Base-by-base conservation (phyloP, 2,113 vertebrate genomes). In the Zosterops lateralis region DNA sequence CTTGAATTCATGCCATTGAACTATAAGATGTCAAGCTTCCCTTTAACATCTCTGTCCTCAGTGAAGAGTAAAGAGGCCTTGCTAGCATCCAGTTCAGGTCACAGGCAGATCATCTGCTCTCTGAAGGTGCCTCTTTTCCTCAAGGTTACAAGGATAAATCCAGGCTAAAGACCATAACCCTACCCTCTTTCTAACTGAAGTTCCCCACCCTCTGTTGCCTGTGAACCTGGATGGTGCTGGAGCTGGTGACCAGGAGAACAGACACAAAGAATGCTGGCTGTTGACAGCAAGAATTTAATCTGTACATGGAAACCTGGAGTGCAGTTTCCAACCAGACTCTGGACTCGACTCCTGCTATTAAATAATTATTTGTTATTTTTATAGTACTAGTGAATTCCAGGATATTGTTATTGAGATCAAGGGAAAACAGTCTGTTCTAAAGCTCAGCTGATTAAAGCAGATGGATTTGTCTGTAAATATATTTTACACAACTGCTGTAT, bases 381-480 rank as follows among this genome's bases (percentile, higher is more conserved):
- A 84, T 70, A 90, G 58, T 25, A n/a, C 29, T 73, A 56, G 67
- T 72, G 84, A 93, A 58, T 91, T 90, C 50, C 84, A 94, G 53
- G 56, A 22, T 90, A 78, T 82, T 93, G 75, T 89, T 87, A 93
- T 34, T 57, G 79, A 93, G 65, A 94, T 75, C 57, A 92, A 94
- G 88, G 54, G 36, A 93, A 94, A 96, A 94, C 72, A 87, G 75
- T 89, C 90, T 87, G 74, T 82, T 89, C 64, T 66, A 81, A 93
- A 89, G 73, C 89, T 90, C 93, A 94, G 48, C 74, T 92, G 87
- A 88, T 90, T 87, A 91, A 88, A 96, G 70, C 91, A 95, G 94
- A 96, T 92, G 93, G 87, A 91, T 96, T 92, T 94, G 70, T 66
- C 84, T 66, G 42, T 75, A 94, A 95, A 94, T 75, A 91, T 42